Evolutionary conservation across 1,140 invertebrate genomes (phyloP), one percentile per base, ranked within the genome.

Genomic region (Andrena cerasifolii): DNA sequence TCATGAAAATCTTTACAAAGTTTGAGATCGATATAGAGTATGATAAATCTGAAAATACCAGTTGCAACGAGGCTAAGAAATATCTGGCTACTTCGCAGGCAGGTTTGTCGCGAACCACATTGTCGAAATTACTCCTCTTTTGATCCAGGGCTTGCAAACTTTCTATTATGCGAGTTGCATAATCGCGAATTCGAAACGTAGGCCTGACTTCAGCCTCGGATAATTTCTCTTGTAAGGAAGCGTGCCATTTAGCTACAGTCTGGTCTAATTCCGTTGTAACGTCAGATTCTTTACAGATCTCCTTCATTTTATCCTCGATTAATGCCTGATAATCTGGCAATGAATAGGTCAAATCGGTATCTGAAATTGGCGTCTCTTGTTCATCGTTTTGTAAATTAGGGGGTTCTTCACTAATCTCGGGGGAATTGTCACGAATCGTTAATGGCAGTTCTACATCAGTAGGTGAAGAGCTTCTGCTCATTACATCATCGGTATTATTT

Each of bases 51-150:
- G 26, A 33, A 84, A 74, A 78, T 82, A 91, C 91, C 77, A 92
- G 80, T 79, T 91, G 88, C n/a, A 92, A 71, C 0, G 88, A 85
- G 8, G 91, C 90, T 16, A 87, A 84, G 59, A 91, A 90, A 49
- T 88, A 92, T 67, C 91, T 87, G 2, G 91, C 87, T 16, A 87
- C 80, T 79, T 92, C 90, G 14, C 59, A 75, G 31, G 81, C 21
- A n/a, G 85, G 65, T 58, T 88, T 74, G 7, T 87, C 47, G 2
- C 71, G 33, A 33, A 91, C 65, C 21, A 91, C 61, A 8, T 58
- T 56, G 21, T 89, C 79, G 40, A 92, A 90, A n/a, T 36, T 78
- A 0, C 85, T 16, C 58, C 81, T 88, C 18, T 65, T 71, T 45
- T 87, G 62, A 7, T 70, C 26, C 43, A 49, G 80, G 24, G 47